Evolutionary conservation across 2,888 invertebrate genomes (phyloP).

Genomic region (Drosophila phalerata): DNA sequence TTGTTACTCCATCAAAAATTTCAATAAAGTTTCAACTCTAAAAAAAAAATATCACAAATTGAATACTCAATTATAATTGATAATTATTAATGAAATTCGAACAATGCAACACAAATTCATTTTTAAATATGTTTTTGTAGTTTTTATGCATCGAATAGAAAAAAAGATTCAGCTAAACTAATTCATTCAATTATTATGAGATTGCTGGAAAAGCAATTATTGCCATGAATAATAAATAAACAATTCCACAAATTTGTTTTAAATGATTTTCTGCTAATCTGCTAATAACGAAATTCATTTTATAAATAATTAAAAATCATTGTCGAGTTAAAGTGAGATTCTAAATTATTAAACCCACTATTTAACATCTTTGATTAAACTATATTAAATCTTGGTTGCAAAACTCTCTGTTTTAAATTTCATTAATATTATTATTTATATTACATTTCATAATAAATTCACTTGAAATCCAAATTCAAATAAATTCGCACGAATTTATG

Average conservation of each 20-base stretch:
- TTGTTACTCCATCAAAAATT: not conserved
- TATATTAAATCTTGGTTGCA: not conserved
- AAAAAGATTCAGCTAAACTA: not conserved
- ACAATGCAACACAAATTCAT: not conserved
- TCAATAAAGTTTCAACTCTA: not conserved
- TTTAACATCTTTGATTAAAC: not conserved
- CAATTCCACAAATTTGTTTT: not conserved
- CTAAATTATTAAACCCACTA: not conserved
- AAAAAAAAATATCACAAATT: not conserved
- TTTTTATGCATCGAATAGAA: not conserved
- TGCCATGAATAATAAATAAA: conserved; percentile 7
- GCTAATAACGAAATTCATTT: not conserved
- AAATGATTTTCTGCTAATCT: not conserved
- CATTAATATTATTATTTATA: not conserved
- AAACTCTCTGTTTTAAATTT: not conserved
- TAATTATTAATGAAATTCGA: not conserved
- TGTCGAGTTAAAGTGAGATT: too few species aligned
- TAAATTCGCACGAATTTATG: not conserved
- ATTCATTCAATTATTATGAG: too few species aligned
- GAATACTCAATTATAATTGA: not conserved
- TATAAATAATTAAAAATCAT: not conserved
- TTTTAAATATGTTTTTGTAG: not conserved
- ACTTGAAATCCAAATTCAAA: not conserved
- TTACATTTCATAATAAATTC: not conserved
- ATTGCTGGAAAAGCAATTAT: not conserved